phyloP scores from a whole-genome alignment of 2,797 vertebrate genomes.

The Philypnodon macrostomus region DNA sequence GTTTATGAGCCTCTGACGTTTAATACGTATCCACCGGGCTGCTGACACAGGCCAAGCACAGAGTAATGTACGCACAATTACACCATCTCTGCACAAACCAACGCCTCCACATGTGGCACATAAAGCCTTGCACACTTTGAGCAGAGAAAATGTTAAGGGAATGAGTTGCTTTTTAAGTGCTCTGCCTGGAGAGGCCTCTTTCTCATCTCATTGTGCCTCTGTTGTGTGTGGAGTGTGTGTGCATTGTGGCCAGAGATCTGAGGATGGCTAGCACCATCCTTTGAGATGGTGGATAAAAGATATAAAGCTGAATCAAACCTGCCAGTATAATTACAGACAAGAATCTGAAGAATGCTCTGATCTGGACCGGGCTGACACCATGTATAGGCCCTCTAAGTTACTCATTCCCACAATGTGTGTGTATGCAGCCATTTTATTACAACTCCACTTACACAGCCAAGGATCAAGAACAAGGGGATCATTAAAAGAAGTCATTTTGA shows the following conservation, averaged over 20 bases:
- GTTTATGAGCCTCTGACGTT: conserved; percentile 61
- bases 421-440: conserved; percentile 3
- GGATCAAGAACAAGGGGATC: conserved; percentile 2
- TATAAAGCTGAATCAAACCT: conserved; percentile 55
- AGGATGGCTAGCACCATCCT: conserved; percentile 29
- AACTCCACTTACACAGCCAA: conserved; percentile 6
- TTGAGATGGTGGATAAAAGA: conserved; percentile 35
- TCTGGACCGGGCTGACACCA: conserved; percentile 58
- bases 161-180: conserved; percentile 23
- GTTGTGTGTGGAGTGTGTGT: conserved; percentile 5
- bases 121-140: conserved; percentile 11
- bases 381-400: conserved; percentile 52
- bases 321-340: conserved; percentile 58
- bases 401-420: conserved; percentile 20
- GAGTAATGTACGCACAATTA: conserved; percentile 33
- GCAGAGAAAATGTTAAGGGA: conserved; percentile 16
- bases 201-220: conserved; percentile 1
- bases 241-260: conserved; percentile 15
- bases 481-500: neutral
- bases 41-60: conserved; percentile 66
- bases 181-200: conserved; percentile 14
- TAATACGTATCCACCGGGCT: conserved; percentile 51
- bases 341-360: conserved; percentile 72
- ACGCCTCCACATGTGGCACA: conserved; percentile 29
- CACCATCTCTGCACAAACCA: conserved; percentile 25